A percentile compares a stretch with the other conserved stretches of the same genome.
These are phyloP conservation scores for Micronycteris hirsuta DNA, from an alignment of 2,113 vertebrate species.

Conservation along the genomic window DNA sequence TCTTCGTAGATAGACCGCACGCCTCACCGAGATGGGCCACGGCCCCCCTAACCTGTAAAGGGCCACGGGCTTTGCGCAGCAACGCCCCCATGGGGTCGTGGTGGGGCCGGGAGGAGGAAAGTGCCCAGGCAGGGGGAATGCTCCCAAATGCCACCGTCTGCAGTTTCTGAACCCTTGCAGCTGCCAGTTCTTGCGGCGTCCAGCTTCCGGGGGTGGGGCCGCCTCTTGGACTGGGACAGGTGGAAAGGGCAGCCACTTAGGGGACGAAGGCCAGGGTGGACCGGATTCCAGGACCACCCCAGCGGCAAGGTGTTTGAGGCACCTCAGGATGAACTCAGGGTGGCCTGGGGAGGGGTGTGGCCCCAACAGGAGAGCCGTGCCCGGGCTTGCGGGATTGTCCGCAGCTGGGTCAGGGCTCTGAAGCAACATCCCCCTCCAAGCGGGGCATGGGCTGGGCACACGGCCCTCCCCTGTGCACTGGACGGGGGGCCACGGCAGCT, in stretches of 20 bases:
- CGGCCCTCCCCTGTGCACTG: accelerated
- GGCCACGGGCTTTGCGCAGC: not conserved
- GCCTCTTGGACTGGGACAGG: not conserved
- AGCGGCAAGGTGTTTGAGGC: not conserved
- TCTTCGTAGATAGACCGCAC: not conserved
- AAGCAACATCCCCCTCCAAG: not conserved
- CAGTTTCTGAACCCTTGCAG: slow-evolving; percentile 32
- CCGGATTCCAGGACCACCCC: not conserved
- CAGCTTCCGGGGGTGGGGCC: not conserved
- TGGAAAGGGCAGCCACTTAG: not conserved
- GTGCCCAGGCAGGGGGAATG: slow-evolving; percentile 49
- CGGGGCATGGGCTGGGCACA: not conserved
- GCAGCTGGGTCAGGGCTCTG: not conserved
- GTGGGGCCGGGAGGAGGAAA: not conserved
- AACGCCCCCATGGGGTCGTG: not conserved
- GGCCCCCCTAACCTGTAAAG: not conserved
- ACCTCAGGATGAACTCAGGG: not conserved
- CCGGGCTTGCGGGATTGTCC: accelerated
- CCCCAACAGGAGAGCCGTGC: not conserved
- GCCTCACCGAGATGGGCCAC: not conserved
- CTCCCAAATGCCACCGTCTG: slow-evolving; percentile 47
- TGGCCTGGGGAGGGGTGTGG: not conserved
- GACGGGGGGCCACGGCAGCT: not conserved
- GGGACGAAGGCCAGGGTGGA: not conserved
- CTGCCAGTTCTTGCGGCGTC: slow-evolving; percentile 43